Evolutionary conservation across 1,140 invertebrate species (phyloP).

Genomic region (Andricus grossulariae): DNA sequence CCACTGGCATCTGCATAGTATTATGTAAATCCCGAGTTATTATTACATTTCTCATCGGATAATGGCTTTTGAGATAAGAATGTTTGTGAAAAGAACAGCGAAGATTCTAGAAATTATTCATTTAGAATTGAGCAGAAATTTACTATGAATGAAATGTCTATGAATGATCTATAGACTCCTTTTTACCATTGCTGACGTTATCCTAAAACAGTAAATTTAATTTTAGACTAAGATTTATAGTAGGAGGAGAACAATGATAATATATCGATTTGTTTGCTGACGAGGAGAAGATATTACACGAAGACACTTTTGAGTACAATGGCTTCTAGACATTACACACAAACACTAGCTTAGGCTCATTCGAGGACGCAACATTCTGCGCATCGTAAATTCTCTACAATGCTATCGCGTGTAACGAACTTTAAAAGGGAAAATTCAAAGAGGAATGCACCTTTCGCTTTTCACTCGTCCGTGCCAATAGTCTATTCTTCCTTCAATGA

Average conservation of each 20-base stretch:
- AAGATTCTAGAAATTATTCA: too few species aligned
- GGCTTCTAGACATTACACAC: slow-evolving; percentile 1
- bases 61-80: slow-evolving; percentile 23
- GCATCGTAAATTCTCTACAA: slow-evolving; percentile 3
- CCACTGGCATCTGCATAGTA: slow-evolving; percentile 17
- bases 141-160: too few species aligned
- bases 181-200: too few species aligned
- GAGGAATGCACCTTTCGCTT: slow-evolving; percentile 20
- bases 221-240: neutral
- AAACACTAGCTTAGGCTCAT: neutral
- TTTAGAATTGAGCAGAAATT: too few species aligned
- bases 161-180: too few species aligned
- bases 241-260: neutral
- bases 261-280: slow-evolving; percentile 21
- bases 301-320: slow-evolving; percentile 21
- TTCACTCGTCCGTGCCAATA: neutral
- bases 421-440: slow-evolving; percentile 4
- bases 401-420: slow-evolving; percentile 12
- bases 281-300: slow-evolving; percentile 8
- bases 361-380: slow-evolving; percentile 16
- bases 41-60: slow-evolving; percentile 7
- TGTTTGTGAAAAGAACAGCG: neutral
- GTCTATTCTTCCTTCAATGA: neutral
- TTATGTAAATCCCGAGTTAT: slow-evolving; percentile 5
- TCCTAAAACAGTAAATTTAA: neutral